Base-by-base conservation (phyloP, 2,797 vertebrate genomes). In the Scarus forsteni region DNA sequence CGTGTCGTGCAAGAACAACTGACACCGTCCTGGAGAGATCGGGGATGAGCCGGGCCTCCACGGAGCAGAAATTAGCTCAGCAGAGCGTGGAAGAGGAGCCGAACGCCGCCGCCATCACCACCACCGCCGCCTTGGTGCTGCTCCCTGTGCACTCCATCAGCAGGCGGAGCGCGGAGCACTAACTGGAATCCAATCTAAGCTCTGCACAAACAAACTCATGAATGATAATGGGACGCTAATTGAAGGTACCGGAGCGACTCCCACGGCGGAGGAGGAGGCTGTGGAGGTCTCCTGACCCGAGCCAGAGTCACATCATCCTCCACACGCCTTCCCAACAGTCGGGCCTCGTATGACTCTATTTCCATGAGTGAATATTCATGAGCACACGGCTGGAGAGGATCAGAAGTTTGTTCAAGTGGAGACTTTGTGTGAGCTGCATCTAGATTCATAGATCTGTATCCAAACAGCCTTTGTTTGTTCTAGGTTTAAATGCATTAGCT, bases 181-280 rank as follows among this genome's bases (percentile, higher is more conserved):
- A 85, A 86, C 85, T 74, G 68, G 66, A 84, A 85, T 89, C 80
- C 83, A 87, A 71, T 89, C 88, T 83, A 54, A 81, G 84, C 87
- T 77, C 74, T 83, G 85, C 88, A 85, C 84, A 91, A 87, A 88
- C 87, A 88, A 89, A 90, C 85, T 88, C 90, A 88, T 91, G 91
- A 90, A 89, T 92, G 89, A 89, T 91, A 92, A 92, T 88, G 60
- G 69, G 40, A 63, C 46, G 81, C 82, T 91, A 90, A 92, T 91
- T 90, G 86, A 91, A 93, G 85, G 84, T 80, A 66, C 79, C 79
- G 86, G 75, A 82, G 83, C 80, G 72, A 66, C 66, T 82, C 81
- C 70, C 84, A 80, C 71, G 12, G 38, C 81, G 77, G 62, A 19
- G 1, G 34, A 52, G 59, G 77, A 76, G 50, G 83, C 87, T 82